phyloP scores from a whole-genome alignment of 2,113 vertebrate genomes.

The Peromyscus leucopus region DNA sequence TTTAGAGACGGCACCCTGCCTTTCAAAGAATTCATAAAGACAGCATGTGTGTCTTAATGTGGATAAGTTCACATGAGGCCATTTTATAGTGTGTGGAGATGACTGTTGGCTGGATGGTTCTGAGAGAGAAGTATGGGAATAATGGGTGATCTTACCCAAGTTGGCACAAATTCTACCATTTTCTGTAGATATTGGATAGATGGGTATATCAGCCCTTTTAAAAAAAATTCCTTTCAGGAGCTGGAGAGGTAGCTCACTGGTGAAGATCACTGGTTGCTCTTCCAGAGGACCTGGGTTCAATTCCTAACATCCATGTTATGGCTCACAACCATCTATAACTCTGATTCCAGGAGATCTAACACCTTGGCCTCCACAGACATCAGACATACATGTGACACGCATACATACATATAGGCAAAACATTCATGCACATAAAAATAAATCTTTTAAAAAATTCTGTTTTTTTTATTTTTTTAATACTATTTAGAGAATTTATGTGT shows the following conservation, averaged over 20 bases:
- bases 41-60: rapidly evolving
- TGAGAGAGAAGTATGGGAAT: background rate
- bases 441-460: background rate
- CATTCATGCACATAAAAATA: background rate
- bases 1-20: background rate
- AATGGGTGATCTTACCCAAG: background rate
- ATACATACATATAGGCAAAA: background rate
- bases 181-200: background rate
- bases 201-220: background rate
- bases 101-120: background rate
- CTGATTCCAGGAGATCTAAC: background rate
- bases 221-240: background rate
- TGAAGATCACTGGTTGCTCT: background rate
- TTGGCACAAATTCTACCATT: background rate
- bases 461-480: too few species aligned
- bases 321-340: background rate
- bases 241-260: background rate
- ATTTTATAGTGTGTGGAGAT: rapidly evolving
- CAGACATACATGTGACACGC: background rate
- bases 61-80: background rate
- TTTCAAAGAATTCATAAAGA: background rate
- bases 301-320: too few species aligned
- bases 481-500: background rate
- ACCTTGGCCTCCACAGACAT: background rate
- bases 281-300: background rate